These are phyloP conservation scores for Callospermophilus lateralis DNA, from an alignment of 2,113 vertebrate genomes.

Conservation along the genomic window DNA sequence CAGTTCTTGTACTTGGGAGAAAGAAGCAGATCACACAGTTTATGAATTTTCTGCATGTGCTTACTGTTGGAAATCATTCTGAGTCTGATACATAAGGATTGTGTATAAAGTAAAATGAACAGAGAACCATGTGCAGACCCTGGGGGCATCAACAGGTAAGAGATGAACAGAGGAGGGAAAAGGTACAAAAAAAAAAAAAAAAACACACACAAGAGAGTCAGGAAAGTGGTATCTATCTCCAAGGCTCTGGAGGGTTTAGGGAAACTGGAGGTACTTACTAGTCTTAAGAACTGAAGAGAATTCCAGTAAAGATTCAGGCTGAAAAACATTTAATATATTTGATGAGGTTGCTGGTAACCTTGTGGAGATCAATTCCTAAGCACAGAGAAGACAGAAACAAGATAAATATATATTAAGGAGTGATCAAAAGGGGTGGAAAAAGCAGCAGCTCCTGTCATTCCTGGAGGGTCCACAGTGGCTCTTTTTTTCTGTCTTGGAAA, in stretches of 20 bases:
- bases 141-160: neutral
- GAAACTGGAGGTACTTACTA: neutral
- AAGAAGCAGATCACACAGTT: neutral
- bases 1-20: neutral
- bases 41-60: neutral
- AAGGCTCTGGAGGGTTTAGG: neutral
- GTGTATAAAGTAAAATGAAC: neutral
- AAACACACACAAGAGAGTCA: neutral
- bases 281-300: neutral
- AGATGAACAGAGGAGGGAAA: neutral
- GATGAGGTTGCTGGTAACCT: neutral
- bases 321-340: neutral
- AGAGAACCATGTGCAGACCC: neutral
- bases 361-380: neutral
- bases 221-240: neutral
- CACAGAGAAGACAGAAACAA: neutral
- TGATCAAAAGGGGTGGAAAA: neutral
- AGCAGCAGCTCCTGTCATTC: neutral
- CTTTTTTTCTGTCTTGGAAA: neutral
- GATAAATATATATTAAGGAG: neutral
- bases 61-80: neutral
- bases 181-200: neutral
- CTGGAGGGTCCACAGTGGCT: neutral
- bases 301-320: neutral
- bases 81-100: neutral